Conservation (phyloP, 2,113 vertebrate species). For the Hyla sarda region DNA sequence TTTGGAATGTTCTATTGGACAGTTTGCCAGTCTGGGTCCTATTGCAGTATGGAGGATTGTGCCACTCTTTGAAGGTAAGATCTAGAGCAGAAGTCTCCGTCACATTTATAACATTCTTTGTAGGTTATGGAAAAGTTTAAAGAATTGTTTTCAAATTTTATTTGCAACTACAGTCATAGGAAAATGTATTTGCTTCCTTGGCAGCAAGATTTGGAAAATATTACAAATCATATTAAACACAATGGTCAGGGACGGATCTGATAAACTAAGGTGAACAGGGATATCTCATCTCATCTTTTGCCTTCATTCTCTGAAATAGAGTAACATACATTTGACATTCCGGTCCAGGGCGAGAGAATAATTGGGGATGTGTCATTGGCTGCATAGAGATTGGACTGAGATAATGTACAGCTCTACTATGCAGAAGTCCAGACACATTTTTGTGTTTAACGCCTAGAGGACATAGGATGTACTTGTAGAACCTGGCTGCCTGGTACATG, state of each 20-base stretch:
- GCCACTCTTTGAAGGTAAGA: conserved; percentile 58
- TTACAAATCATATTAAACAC: neutral
- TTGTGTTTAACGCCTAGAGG: too few species aligned
- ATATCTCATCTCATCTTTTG: neutral
- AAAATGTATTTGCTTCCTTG: neutral
- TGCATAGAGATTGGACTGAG: too few species aligned
- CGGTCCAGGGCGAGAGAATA: too few species aligned
- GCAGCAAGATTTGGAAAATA: neutral
- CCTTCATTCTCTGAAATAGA: neutral
- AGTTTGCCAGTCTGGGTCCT: conserved; percentile 60
- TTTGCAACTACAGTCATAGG: neutral
- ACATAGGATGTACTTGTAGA: too few species aligned
- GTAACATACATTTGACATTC: neutral
- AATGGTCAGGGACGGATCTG: neutral
- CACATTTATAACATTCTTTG: neutral
- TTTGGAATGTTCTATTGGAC: conserved; percentile 59
- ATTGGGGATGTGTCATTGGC: too few species aligned
- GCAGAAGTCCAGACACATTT: too few species aligned
- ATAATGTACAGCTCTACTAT: too few species aligned
- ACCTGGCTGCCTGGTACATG: too few species aligned
- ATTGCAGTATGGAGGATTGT: conserved; percentile 54
- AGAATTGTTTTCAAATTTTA: neutral
- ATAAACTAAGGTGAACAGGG: neutral
- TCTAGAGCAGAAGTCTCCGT: neutral
- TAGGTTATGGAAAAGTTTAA: neutral